phyloP scores from a whole-genome alignment of 2,797 vertebrate genomes.

The Hemibagrus guttatus region DNA sequence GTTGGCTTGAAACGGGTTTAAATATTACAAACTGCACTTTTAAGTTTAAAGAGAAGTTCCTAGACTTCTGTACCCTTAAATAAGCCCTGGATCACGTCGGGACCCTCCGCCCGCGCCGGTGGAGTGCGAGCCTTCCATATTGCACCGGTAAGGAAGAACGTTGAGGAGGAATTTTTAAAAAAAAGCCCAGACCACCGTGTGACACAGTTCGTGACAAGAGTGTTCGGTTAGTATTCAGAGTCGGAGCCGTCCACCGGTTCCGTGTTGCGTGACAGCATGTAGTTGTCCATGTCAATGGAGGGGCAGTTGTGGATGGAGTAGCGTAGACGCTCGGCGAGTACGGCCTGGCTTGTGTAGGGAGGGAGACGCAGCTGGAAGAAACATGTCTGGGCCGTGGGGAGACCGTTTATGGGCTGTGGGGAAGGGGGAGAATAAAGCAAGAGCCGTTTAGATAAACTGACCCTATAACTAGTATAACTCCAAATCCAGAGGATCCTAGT shows the following conservation, averaged over 20 bases:
- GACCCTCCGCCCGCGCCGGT: neutral
- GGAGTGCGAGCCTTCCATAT: constrained; percentile 37
- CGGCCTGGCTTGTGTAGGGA: constrained; percentile 79
- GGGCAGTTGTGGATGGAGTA: constrained; percentile 86
- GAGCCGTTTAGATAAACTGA: neutral
- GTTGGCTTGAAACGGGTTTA: neutral
- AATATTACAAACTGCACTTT: neutral
- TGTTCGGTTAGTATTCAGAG: constrained; percentile 71
- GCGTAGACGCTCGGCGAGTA: constrained; percentile 79
- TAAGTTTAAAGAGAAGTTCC: neutral
- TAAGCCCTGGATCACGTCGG: neutral
- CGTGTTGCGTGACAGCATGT: constrained; percentile 84
- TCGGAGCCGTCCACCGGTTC: constrained; percentile 78
- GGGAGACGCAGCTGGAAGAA: constrained; percentile 83
- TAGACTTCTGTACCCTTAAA: neutral
- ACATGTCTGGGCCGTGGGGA: constrained; percentile 84
- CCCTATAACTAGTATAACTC: neutral
- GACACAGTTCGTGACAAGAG: constrained; percentile 1
- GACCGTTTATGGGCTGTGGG: constrained; percentile 77
- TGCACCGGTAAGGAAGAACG: constrained; percentile 44
- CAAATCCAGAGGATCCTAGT: neutral
- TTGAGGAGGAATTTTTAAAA: neutral
- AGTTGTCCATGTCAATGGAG: constrained; percentile 86
- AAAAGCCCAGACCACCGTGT: neutral
- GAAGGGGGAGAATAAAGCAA: neutral